These are phyloP conservation scores for Dryobotodes eremita DNA, from an alignment of 2,888 invertebrate genomes.

Conservation along the genomic window DNA sequence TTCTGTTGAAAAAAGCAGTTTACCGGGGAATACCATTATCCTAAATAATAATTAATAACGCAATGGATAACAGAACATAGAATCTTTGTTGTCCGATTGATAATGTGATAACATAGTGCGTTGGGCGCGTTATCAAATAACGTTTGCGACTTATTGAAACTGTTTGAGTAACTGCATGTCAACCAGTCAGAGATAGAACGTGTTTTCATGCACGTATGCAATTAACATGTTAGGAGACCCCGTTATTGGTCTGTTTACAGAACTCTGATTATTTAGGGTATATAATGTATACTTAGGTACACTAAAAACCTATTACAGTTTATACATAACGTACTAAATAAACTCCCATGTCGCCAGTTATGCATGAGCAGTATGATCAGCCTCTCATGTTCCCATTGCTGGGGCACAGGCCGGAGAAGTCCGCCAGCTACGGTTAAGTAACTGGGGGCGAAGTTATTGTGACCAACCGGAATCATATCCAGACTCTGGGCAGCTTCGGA, in stretches of 20 bases:
- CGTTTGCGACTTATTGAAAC: slow-evolving; percentile 17
- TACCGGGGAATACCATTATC: neutral
- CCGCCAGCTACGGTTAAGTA: no score
- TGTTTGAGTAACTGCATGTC: slow-evolving; percentile 15
- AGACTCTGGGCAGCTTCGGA: neutral
- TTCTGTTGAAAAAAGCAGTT: neutral
- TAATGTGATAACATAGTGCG: slow-evolving; percentile 13
- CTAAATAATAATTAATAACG: slow-evolving; percentile 1
- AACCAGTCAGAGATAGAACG: neutral
- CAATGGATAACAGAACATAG: neutral
- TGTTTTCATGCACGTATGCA: slow-evolving; percentile 29
- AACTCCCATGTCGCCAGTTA: neutral
- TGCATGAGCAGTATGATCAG: neutral
- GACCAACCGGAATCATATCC: neutral
- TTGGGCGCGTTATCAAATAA: slow-evolving; percentile 19
- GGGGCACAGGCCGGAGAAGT: neutral
- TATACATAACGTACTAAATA: neutral
- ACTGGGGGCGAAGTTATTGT: neutral
- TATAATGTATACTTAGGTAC: neutral
- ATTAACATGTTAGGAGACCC: neutral
- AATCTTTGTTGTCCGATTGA: slow-evolving; percentile 9
- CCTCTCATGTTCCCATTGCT: neutral
- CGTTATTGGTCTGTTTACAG: slow-evolving; percentile 7
- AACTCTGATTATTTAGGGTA: neutral
- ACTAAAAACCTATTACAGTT: neutral